Evolutionary conservation across 1,140 invertebrate genomes (phyloP).

Genomic region (Ylistrum balloti): DNA sequence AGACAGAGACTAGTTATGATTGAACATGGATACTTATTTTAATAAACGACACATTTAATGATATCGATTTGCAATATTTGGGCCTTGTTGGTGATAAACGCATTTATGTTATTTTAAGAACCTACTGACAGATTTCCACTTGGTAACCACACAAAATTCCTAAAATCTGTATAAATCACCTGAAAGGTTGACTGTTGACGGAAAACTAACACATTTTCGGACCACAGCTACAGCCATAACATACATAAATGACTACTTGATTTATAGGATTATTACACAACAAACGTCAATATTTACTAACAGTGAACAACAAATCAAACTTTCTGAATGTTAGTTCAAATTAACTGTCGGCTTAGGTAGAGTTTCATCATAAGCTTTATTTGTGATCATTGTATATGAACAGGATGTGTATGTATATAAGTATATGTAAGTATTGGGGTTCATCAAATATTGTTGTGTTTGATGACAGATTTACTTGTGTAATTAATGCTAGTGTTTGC

Average conservation of each 20-base stretch:
- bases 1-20: too few species aligned
- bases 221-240: neutral
- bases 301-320: neutral
- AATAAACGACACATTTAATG: too few species aligned
- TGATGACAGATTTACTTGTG: neutral
- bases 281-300: neutral
- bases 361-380: neutral
- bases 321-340: neutral
- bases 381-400: neutral
- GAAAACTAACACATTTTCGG: neutral
- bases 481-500: neutral
- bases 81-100: too few species aligned
- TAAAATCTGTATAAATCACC: too few species aligned
- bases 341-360: neutral
- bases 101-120: too few species aligned
- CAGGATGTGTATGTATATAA: neutral
- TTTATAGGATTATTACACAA: neutral
- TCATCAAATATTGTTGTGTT: slow-evolving; percentile 15
- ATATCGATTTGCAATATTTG: too few species aligned
- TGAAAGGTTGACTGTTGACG: neutral
- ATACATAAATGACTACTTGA: neutral
- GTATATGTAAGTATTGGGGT: neutral
- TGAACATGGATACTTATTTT: too few species aligned
- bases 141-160: too few species aligned
- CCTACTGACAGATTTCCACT: too few species aligned